phyloP scores from a whole-genome alignment of 1,140 invertebrate species.

The Orius insidiosus region DNA sequence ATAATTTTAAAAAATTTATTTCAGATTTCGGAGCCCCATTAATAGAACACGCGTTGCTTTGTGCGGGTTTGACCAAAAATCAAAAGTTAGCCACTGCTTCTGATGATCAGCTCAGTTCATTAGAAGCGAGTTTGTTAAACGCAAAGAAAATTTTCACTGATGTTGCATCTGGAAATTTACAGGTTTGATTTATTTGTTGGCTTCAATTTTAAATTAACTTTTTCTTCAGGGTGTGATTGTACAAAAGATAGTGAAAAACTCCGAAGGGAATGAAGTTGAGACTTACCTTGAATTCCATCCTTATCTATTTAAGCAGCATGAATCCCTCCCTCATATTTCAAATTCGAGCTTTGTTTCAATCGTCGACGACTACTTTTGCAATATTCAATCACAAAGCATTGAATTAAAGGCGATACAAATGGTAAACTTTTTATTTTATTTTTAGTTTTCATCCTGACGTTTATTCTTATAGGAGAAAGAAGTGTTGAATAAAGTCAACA shows the following conservation, averaged over 20 bases:
- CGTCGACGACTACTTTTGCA: constrained; percentile 94
- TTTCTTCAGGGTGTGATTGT: background rate
- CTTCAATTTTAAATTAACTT: background rate
- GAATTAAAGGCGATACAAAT: constrained; percentile 82
- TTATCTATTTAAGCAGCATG: constrained; percentile 51
- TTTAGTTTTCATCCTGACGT: too few relatives aligned
- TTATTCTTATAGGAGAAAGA: constrained; percentile 78
- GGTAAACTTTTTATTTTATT: constrained; percentile 22
- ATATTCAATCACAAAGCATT: constrained; percentile 86
- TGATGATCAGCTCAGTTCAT: constrained; percentile 25
- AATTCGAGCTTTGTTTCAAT: constrained; percentile 72
- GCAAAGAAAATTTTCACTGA: constrained; percentile 2
- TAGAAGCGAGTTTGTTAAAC: background rate
- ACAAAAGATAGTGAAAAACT: background rate
- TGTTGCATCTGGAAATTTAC: background rate
- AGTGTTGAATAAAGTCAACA: constrained; percentile 92
- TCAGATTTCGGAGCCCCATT: constrained; percentile 74
- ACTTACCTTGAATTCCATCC: constrained; percentile 89
- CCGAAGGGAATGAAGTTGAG: constrained; percentile 32
- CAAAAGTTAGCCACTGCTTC: constrained; percentile 44
- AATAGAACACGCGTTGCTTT: constrained; percentile 72
- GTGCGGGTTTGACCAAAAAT: constrained; percentile 45
- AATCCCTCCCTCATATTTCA: constrained; percentile 37
- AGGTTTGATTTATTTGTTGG: background rate
- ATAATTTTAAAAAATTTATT: constrained; percentile 18